Conservation (phyloP, 2,113 vertebrate species). For the Vimba vimba region DNA sequence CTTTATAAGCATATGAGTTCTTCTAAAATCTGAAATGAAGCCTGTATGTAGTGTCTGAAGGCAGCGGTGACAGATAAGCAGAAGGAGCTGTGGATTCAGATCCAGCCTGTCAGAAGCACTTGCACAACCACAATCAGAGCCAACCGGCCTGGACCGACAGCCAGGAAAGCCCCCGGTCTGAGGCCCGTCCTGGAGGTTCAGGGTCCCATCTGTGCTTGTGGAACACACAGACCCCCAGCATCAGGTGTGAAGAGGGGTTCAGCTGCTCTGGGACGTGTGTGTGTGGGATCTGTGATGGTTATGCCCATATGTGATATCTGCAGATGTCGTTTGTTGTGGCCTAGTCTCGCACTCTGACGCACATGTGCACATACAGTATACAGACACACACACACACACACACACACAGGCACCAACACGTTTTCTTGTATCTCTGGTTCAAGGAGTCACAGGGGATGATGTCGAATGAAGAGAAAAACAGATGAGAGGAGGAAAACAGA, state of each 20-base stretch:
- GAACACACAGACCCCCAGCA: conserved; percentile 59
- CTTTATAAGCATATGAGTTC: no score
- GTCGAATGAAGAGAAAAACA: conserved; percentile 61
- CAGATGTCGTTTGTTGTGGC: conserved; percentile 69
- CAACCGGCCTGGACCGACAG: conserved; percentile 1
- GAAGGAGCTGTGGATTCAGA: conserved; percentile 46
- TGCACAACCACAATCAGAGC: conserved; percentile 30
- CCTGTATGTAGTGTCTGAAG: neutral
- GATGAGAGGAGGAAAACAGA: conserved; percentile 30
- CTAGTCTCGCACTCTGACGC: conserved; percentile 51
- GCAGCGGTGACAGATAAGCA: neutral
- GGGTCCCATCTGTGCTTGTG: conserved; percentile 55
- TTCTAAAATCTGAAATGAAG: neutral
- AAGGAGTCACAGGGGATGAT: conserved; percentile 53
- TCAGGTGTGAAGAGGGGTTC: conserved; percentile 75
- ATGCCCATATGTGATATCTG: conserved; percentile 59
- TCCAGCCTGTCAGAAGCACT: conserved; percentile 58
- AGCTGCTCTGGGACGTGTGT: conserved; percentile 65
- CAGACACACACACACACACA: conserved; percentile 59
- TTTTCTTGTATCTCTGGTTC: conserved; percentile 44
- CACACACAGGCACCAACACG: conserved; percentile 56
- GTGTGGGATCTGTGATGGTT: conserved; percentile 44
- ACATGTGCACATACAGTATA: conserved; percentile 55
- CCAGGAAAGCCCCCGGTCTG: conserved; percentile 46
- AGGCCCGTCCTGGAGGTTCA: conserved; percentile 22